Evolutionary conservation across 1,140 invertebrate species (phyloP).

Genomic region (Leucophenga varia): DNA sequence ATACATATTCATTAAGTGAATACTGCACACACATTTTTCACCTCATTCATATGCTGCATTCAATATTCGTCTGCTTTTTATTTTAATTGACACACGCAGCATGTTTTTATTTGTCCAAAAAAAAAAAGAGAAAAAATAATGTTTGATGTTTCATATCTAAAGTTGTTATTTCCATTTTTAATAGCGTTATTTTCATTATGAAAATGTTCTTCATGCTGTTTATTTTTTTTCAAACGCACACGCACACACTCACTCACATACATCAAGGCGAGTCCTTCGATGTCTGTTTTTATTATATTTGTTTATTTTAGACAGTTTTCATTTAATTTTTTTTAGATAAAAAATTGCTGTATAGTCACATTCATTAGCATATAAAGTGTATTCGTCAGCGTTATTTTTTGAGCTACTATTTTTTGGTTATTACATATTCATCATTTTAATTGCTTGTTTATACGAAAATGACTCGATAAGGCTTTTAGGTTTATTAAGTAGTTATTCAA

Average conservation of each 20-base stretch:
- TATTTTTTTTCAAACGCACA: no score
- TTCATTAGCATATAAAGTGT: slow-evolving; percentile 51
- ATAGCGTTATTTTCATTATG: slow-evolving; percentile 55
- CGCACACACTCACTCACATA: no score
- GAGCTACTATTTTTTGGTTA: slow-evolving; percentile 30
- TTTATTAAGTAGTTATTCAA: slow-evolving; percentile 30
- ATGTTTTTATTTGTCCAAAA: slow-evolving; percentile 44
- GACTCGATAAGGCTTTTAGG: slow-evolving; percentile 53
- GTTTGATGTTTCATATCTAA: slow-evolving; percentile 40
- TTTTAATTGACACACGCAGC: slow-evolving; percentile 49
- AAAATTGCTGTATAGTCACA: slow-evolving; percentile 1
- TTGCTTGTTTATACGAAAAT: slow-evolving; percentile 52
- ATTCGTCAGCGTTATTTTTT: slow-evolving; percentile 15
- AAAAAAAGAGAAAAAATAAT: no score
- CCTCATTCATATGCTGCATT: not conserved
- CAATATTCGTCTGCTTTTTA: slow-evolving; percentile 5
- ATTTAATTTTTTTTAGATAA: slow-evolving; percentile 26
- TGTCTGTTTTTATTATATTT: no score
- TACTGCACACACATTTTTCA: slow-evolving; percentile 10
- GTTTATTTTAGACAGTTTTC: slow-evolving; percentile 2
- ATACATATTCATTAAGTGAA: slow-evolving; percentile 8
- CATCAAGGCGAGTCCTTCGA: no score
- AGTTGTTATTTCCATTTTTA: slow-evolving; percentile 55
- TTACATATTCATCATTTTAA: slow-evolving; percentile 55
- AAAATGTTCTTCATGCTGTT: slow-evolving; percentile 36